phyloP scores from a whole-genome alignment of 1,140 invertebrate genomes.

The Marisa cornuarietis region DNA sequence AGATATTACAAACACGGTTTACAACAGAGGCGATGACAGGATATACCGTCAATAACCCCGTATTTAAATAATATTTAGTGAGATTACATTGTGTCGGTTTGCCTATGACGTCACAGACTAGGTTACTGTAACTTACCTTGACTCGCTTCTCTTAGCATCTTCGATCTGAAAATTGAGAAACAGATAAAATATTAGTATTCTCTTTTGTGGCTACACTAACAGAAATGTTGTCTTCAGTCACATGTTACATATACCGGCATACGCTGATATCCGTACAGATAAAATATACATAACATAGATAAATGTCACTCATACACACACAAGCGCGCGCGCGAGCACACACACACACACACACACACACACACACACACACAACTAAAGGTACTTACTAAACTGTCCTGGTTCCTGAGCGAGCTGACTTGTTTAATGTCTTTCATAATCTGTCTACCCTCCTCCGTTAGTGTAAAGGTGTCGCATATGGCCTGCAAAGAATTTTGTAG shows the following conservation, averaged over 20 bases:
- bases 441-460: background rate
- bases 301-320: background rate
- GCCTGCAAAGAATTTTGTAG: background rate
- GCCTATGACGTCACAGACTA: too few relatives aligned
- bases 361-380: background rate
- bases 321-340: background rate
- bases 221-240: too few relatives aligned
- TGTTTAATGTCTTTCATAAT: background rate
- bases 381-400: background rate
- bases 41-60: too few relatives aligned
- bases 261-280: too few relatives aligned
- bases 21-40: too few relatives aligned
- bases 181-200: background rate
- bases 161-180: slow-evolving; percentile 19
- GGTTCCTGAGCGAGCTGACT: background rate
- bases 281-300: too few relatives aligned
- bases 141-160: slow-evolving; percentile 19
- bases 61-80: too few relatives aligned
- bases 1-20: too few relatives aligned
- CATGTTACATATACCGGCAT: too few relatives aligned
- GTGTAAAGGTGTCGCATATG: slow-evolving; percentile 16
- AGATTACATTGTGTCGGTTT: too few relatives aligned
- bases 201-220: too few relatives aligned
- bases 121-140: slow-evolving; percentile 20
- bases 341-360: slow-evolving; percentile 1